Conservation (phyloP, 1,140 invertebrate species). For the Meteorus sp. region DNA sequence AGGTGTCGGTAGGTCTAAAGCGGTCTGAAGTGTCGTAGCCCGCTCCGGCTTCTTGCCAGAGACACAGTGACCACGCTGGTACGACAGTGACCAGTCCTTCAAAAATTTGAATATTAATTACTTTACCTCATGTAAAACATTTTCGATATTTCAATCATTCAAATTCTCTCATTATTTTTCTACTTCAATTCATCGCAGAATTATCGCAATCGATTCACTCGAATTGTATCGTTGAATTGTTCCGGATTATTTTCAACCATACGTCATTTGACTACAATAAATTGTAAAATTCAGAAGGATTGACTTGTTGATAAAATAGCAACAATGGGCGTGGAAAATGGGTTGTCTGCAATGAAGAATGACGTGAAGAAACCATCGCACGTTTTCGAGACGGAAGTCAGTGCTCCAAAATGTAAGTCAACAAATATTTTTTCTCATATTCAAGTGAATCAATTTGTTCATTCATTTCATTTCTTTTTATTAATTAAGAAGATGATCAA, state of each 20-base stretch:
- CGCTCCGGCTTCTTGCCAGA: slow-evolving; percentile 36
- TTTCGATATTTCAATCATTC: no score
- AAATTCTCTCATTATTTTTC: background rate
- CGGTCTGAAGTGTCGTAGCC: slow-evolving; percentile 40
- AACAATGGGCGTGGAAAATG: slow-evolving; percentile 37
- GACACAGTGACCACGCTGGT: slow-evolving; percentile 32
- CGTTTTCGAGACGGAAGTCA: slow-evolving; percentile 34
- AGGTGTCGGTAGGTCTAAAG: no score
- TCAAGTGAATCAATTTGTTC: background rate
- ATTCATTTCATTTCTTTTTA: background rate
- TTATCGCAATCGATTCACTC: background rate
- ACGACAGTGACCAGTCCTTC: slow-evolving; percentile 4
- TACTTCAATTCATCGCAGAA: background rate
- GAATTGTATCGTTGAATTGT: no score
- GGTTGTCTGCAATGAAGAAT: slow-evolving; percentile 25
- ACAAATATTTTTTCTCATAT: background rate
- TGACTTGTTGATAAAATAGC: background rate
- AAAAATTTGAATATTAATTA: background rate
- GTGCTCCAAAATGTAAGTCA: slow-evolving; percentile 33
- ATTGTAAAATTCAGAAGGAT: background rate
- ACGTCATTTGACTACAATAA: no score
- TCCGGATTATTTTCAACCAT: no score
- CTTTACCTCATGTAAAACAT: background rate
- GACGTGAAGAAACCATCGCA: slow-evolving; percentile 32
- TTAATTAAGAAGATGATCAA: no score